Evolutionary conservation across 2,113 vertebrate genomes (phyloP).

Genomic region (Ctenodactylus gundi): DNA sequence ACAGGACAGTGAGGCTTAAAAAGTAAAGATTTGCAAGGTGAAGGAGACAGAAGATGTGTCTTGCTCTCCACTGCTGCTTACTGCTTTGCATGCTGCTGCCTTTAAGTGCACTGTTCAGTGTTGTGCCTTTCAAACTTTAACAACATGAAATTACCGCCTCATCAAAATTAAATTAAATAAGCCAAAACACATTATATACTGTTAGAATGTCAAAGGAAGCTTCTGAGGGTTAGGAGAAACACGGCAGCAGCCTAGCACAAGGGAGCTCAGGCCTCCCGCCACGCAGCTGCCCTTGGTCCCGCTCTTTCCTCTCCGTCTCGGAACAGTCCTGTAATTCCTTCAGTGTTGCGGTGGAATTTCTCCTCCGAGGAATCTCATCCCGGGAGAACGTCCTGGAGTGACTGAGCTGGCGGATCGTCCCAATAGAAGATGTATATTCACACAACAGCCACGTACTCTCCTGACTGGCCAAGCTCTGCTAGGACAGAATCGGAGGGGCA

Average conservation of each 20-base stretch:
- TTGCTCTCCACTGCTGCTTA: neutral
- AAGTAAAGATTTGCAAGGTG: neutral
- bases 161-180: constrained; percentile 34
- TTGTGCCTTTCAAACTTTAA: constrained; percentile 13
- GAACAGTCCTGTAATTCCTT: constrained; percentile 71
- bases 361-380: constrained; percentile 79
- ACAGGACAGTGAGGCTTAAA: neutral
- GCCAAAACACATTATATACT: neutral
- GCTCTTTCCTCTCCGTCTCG: constrained; percentile 47
- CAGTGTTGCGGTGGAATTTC: constrained; percentile 77
- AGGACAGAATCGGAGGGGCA: constrained; percentile 24
- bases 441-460: constrained; percentile 72
- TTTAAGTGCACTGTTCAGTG: neutral
- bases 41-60: neutral
- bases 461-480: constrained; percentile 63
- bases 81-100: neutral
- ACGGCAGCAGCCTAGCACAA: neutral
- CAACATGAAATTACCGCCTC: neutral
- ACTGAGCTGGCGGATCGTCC: constrained; percentile 80
- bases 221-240: neutral
- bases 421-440: constrained; percentile 68
- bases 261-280: neutral
- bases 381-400: constrained; percentile 78
- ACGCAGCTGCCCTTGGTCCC: constrained; percentile 29
- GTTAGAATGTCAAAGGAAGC: neutral